Conservation (phyloP, 2,797 vertebrate species). For the Alosa sapidissima region DNA sequence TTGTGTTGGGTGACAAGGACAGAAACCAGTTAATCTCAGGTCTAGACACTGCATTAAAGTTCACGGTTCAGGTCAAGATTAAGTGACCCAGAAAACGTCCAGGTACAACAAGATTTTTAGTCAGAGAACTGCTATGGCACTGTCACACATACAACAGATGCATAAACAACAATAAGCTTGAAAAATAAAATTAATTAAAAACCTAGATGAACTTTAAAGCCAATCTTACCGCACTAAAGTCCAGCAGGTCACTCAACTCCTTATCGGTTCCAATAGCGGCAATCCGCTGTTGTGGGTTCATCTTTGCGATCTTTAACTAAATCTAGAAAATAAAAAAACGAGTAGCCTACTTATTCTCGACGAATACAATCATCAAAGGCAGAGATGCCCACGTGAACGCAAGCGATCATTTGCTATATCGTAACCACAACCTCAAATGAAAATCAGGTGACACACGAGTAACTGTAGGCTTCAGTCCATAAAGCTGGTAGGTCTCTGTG, state of each 20-base stretch:
- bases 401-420: background rate
- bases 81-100: background rate
- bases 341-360: background rate
- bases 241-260: conserved; percentile 98
- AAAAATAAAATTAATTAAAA: conserved; percentile 28
- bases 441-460: background rate
- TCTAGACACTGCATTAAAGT: conserved; percentile 65
- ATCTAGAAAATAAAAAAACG: conserved; percentile 62
- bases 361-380: background rate
- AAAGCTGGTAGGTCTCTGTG: background rate
- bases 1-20: background rate
- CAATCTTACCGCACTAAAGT: conserved; percentile 96
- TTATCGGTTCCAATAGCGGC: conserved; percentile 99
- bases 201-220: conserved; percentile 29
- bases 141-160: background rate
- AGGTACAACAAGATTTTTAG: background rate
- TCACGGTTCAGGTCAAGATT: conserved; percentile 58
- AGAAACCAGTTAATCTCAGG: background rate
- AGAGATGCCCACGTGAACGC: background rate
- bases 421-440: background rate
- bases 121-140: background rate
- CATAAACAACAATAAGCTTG: background rate
- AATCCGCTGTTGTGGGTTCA: conserved; percentile 99
- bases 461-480: background rate
- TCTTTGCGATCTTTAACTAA: conserved; percentile 79